Evolutionary conservation across 1,140 invertebrate species (phyloP).

Genomic region (Campodea augens): DNA sequence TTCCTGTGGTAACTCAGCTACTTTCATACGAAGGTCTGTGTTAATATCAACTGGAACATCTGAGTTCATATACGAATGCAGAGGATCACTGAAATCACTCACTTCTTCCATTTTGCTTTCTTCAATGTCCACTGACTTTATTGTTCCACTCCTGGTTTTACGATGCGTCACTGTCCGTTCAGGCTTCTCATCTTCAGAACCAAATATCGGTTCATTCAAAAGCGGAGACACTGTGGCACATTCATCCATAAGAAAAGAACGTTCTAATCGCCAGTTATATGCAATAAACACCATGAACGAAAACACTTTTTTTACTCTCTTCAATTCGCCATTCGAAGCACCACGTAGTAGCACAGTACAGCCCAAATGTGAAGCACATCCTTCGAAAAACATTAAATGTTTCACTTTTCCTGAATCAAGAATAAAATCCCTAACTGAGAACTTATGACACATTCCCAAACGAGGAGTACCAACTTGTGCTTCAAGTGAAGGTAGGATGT

Average conservation of each 20-base stretch:
- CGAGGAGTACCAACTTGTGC: conserved; percentile 60
- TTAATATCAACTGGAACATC: conserved; percentile 29
- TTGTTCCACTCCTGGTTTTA: no score
- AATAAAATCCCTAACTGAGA: conserved; percentile 52
- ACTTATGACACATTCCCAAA: conserved; percentile 69
- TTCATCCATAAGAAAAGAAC: conserved; percentile 72
- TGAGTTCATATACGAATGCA: conserved; percentile 41
- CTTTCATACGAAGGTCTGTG: conserved; percentile 23
- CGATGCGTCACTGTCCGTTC: no score
- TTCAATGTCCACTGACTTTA: no score
- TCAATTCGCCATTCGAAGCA: conserved; percentile 49
- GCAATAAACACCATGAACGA: conserved; percentile 61
- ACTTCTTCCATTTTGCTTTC: conserved; percentile 36
- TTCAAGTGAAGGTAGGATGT: conserved; percentile 78
- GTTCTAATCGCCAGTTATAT: conserved; percentile 84
- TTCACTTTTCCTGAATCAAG: conserved; percentile 41
- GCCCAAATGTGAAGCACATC: conserved; percentile 65
- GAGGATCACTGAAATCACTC: conserved; percentile 53
- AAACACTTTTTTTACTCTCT: conserved; percentile 60
- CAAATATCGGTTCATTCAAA: background rate
- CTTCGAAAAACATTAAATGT: conserved; percentile 86
- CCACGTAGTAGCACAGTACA: conserved; percentile 79
- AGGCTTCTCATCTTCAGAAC: conserved; percentile 4
- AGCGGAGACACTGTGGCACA: conserved; percentile 38
- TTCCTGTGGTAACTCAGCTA: conserved; percentile 35